Evolutionary conservation across 2,888 invertebrate genomes (phyloP), one percentile per base, ranked within the genome.

Genomic region (Habrosyne pyritoides): DNA sequence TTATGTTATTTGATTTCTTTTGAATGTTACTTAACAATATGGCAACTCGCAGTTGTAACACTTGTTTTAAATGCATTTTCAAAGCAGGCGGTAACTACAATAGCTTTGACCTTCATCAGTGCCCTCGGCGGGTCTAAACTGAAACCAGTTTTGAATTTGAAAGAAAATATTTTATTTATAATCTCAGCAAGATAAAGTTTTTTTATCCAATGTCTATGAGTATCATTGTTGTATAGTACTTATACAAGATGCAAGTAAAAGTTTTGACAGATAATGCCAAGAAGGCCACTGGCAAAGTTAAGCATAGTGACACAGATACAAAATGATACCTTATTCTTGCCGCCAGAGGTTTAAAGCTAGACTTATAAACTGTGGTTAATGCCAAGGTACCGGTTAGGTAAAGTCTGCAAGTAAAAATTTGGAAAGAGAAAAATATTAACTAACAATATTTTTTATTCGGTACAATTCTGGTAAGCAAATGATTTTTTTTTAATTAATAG

Each of bases 321-420:
- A 79, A 79, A 80, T 81, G 67, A 83, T 79, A 79, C 70, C 70
- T 75, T 67, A 72, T 69, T 71, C 64, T 64, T 57, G 68, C 73
- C 67, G 62, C 66, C 64, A 69, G 75, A 66, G 63, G 69, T 68
- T 75, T 72, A 70, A 67, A 64, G 53, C 63, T 58, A 64, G 66
- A 61, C 64, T 72, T 68, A 66, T 68, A 71, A 68, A 70, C 67
- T 83, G 86, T 78, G 87, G 86, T 86, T 77, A 69, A 69, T 70
- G 69, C 61, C 64, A 70, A 75, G 64, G 67, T 69, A 74, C 67
- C 66, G 59, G 66, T 73, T 67, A 56, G 30, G 82, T 82, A 85
- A 64, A 42, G 81, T 64, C 55, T 10, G 75, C 73, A 80, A 18
- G 18, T 18, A 42, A 42, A 18, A 0, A 8, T 18, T 18, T 7